Conservation (phyloP, 2,797 vertebrate species). For the Cossypha niveicapilla region DNA sequence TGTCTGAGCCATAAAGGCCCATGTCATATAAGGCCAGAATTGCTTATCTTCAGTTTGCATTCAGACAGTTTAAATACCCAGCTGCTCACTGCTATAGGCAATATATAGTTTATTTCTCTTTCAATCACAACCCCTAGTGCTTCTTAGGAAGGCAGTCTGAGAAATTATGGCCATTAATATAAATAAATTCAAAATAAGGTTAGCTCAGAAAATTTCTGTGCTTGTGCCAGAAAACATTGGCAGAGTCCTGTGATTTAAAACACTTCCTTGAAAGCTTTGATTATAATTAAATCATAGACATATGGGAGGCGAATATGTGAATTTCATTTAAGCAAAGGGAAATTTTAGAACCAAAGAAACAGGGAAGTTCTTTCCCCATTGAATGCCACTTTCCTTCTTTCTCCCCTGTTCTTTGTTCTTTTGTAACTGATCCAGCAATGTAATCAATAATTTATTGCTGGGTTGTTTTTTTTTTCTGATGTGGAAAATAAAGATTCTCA, state of each 20-base stretch:
- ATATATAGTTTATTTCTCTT: constrained; percentile 50
- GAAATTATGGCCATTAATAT: constrained; percentile 59
- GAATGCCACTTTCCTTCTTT: background rate
- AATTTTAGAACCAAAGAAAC: constrained; percentile 14
- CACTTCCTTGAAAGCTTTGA: constrained; percentile 50
- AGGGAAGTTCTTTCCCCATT: background rate
- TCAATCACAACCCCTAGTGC: background rate
- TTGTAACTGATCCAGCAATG: background rate
- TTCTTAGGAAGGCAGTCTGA: constrained; percentile 34
- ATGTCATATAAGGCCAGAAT: background rate
- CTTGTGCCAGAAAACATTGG: constrained; percentile 39
- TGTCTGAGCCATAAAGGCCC: background rate
- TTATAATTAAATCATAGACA: constrained; percentile 73
- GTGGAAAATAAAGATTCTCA: background rate
- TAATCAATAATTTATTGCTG: background rate
- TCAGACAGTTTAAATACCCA: constrained; percentile 41
- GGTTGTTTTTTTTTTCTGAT: background rate
- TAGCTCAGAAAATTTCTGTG: constrained; percentile 39
- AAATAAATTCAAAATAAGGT: constrained; percentile 63
- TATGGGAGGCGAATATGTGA: constrained; percentile 52
- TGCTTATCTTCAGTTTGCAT: constrained; percentile 35
- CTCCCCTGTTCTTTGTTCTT: background rate
- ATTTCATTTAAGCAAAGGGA: constrained; percentile 44
- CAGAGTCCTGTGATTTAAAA: constrained; percentile 66
- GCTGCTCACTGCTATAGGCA: constrained; percentile 18